Evolutionary conservation across 1,140 invertebrate species (phyloP), one percentile per base, ranked within the genome.

Genomic region (Temnothorax longispinosus): DNA sequence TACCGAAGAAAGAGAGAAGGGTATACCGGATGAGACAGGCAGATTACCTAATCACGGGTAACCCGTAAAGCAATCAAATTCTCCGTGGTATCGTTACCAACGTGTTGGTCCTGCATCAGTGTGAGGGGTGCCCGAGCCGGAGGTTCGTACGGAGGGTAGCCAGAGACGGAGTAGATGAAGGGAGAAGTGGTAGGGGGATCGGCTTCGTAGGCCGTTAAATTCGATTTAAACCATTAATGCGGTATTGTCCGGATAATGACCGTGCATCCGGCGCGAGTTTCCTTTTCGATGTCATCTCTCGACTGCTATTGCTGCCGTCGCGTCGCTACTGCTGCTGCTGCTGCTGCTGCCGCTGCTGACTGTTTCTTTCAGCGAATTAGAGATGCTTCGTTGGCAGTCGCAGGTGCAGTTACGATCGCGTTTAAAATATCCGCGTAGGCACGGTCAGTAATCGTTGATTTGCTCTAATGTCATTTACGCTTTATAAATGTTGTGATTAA

Each of bases 31-130:
- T 89, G 90, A 91, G 90, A 91, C 90, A 91, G 92, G 89, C 92
- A 93, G 92, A 94, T 94, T 94, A 92, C 91, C 91, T 94, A 94
- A 94, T 94, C 93, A 93, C 90, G 89, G 91, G 88, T 93, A 93
- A 92, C 92, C 92, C 92, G 91, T 91, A 92, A 92, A 93, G 92
- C 93, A 94, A 94, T 94, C 93, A 94, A 93, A 94, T 90, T 93
- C 90, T 88, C 89, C 91, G 82, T 78, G 80, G 91, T 91, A 90
- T 89, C 84, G 86, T 62, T 69, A 87, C 78, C 87, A 58, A 86
- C 87, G 90, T 86, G 82, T 90, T 91, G 72, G 89, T 90, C 76
- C 64, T 52, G 85, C 47, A 58, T 77, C 72, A 67, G 89, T 88
- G 87, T 82, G 75, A 81, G 54, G 77, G 77, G 54, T 60, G 77